Evolutionary conservation across 2,888 invertebrate species (phyloP).

Genomic region (Drosophila melanosoma): DNA sequence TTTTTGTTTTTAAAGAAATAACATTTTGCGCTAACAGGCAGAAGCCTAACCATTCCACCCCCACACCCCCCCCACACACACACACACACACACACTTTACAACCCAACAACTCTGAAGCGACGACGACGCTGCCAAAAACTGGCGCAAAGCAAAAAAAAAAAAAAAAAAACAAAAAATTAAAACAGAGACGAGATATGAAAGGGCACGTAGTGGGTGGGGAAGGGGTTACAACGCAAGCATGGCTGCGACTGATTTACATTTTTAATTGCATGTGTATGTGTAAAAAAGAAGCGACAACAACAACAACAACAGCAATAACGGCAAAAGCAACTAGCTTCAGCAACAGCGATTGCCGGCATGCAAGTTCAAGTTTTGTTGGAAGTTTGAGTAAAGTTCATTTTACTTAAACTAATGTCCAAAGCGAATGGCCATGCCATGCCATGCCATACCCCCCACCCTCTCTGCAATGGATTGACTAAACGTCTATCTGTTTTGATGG

Average conservation of each 20-base stretch:
- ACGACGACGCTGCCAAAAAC: constrained; percentile 20
- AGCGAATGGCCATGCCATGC: background rate
- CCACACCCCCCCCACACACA: background rate
- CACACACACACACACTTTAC: constrained; percentile 32
- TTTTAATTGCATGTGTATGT: constrained; percentile 74
- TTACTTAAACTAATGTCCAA: constrained; percentile 38
- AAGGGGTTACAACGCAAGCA: constrained; percentile 28
- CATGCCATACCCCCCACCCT: background rate
- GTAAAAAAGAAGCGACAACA: constrained; percentile 11
- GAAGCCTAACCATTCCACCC: constrained; percentile 4
- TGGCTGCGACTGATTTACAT: constrained; percentile 79
- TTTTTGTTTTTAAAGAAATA: constrained; percentile 2
- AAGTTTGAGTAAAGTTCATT: background rate
- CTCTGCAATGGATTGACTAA: constrained; percentile 15
- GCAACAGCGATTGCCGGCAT: background rate
- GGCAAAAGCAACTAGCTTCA: background rate
- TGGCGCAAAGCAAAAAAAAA: constrained; percentile 15
- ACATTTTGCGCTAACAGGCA: constrained; percentile 33
- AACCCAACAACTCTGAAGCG: constrained; percentile 25
- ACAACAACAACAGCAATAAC: constrained; percentile 1
- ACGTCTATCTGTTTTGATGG: constrained; percentile 44
- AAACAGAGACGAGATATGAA: constrained; percentile 30
- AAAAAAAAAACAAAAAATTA: constrained; percentile 5
- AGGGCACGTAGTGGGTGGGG: constrained; percentile 29
- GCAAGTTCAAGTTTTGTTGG: background rate